Evolutionary conservation across 2,888 invertebrate genomes (phyloP).

Genomic region (Megamerina dolium): DNA sequence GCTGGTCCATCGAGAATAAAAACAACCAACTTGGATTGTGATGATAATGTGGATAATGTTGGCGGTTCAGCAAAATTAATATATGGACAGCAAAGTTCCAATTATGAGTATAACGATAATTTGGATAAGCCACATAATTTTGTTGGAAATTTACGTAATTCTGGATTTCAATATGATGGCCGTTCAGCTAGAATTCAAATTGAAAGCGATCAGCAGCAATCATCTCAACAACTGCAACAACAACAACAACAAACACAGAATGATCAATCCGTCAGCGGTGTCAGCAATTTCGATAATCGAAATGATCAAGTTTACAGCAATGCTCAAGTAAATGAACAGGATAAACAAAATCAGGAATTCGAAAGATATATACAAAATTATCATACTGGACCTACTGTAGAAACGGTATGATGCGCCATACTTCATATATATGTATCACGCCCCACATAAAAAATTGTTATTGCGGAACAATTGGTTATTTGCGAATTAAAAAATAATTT

Average conservation of each 20-base stretch:
- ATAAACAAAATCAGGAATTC: conserved; percentile 42
- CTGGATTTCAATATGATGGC: background rate
- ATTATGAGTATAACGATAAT: conserved; percentile 22
- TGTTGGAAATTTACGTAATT: background rate
- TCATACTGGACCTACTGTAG: conserved; percentile 44
- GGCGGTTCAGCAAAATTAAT: too few relatives aligned
- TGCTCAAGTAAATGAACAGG: conserved; percentile 30
- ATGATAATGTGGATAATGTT: too few relatives aligned
- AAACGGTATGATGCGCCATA: conserved; percentile 38
- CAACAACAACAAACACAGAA: background rate
- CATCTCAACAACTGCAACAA: background rate
- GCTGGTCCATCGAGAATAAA: conserved; percentile 32
- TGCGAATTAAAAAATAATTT: too few relatives aligned
- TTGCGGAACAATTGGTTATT: too few relatives aligned
- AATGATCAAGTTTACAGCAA: background rate
- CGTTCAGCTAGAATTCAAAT: conserved; percentile 7
- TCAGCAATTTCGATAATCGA: conserved; percentile 16
- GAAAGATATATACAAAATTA: conserved; percentile 44
- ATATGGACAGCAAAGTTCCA: too few relatives aligned
- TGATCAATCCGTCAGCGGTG: conserved; percentile 9
- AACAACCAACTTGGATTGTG: too few relatives aligned
- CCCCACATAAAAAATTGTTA: too few relatives aligned
- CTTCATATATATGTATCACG: too few relatives aligned
- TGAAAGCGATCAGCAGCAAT: background rate
- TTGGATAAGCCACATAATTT: background rate